phyloP scores from a whole-genome alignment of 2,797 vertebrate species.

The Sebastes minor region DNA sequence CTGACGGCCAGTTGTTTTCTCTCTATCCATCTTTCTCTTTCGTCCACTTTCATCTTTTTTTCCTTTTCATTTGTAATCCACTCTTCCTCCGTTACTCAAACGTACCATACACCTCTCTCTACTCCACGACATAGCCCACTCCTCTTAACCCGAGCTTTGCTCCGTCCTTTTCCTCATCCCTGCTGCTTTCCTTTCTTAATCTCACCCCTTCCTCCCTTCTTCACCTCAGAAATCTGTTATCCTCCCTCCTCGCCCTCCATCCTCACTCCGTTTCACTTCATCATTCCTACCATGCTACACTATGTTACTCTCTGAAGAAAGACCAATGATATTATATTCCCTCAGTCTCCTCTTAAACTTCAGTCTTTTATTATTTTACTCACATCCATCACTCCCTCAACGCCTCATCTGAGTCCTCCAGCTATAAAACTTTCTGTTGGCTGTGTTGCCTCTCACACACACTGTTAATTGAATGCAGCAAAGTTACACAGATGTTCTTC shows the following conservation, averaged over 20 bases:
- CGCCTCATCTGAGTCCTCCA: not conserved
- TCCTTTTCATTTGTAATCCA: slow-evolving; percentile 8
- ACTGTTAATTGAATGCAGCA: not conserved
- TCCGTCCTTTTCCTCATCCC: not conserved
- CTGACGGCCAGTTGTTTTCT: slow-evolving; percentile 7
- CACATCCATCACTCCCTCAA: not conserved
- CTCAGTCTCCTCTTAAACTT: not conserved
- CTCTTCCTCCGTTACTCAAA: slow-evolving; percentile 11
- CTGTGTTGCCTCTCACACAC: not conserved
- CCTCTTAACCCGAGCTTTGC: not conserved
- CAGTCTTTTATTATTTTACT: not conserved
- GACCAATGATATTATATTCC: not conserved
- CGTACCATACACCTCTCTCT: not conserved
- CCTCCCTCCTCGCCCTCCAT: not conserved
- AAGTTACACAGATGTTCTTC: not conserved
- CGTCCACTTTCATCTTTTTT: slow-evolving; percentile 15
- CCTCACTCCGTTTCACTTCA: not conserved
- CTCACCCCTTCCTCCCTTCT: not conserved
- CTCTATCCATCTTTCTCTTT: slow-evolving; percentile 25
- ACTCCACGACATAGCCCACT: not conserved
- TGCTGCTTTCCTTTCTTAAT: slow-evolving; percentile 5
- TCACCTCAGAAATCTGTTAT: slow-evolving; percentile 14
- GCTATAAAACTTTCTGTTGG: not conserved
- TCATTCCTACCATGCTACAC: not conserved
- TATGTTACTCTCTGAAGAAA: not conserved